phyloP scores from a whole-genome alignment of 2,797 vertebrate species.

The Ctenosaura bakeri region DNA sequence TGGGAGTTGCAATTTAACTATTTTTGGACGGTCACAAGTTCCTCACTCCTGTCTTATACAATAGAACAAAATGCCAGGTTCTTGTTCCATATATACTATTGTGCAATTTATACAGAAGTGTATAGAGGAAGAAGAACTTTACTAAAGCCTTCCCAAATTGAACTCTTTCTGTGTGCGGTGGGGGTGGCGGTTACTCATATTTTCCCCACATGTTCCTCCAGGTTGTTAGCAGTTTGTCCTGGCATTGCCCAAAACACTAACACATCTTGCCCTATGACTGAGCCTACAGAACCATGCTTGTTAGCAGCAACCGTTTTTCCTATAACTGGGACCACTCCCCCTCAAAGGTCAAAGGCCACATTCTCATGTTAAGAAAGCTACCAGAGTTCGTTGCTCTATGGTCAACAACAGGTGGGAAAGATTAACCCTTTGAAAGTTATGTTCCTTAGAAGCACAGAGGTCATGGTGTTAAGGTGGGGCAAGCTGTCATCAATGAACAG shows the following conservation, averaged over 20 bases:
- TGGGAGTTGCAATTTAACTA: neutral
- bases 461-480: conserved; percentile 62
- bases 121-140: neutral
- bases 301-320: conserved; percentile 8
- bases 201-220: conserved; percentile 1
- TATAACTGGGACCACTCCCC: conserved; percentile 25
- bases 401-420: conserved; percentile 77
- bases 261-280: neutral
- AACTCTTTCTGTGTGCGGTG: neutral
- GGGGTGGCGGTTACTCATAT: neutral
- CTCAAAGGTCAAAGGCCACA: conserved; percentile 66
- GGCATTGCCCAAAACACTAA: neutral
- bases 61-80: neutral
- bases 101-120: too few species aligned
- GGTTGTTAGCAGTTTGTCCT: conserved; percentile 42
- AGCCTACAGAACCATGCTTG: conserved; percentile 20
- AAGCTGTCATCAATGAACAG: conserved; percentile 58
- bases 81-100: neutral
- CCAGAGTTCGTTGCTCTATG: conserved; percentile 59
- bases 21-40: neutral
- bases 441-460: conserved; percentile 63
- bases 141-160: neutral
- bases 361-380: conserved; percentile 68
- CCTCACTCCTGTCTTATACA: neutral
- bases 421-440: conserved; percentile 75